phyloP scores from a whole-genome alignment of 2,797 vertebrate species.

The Etheostoma nigrum region DNA sequence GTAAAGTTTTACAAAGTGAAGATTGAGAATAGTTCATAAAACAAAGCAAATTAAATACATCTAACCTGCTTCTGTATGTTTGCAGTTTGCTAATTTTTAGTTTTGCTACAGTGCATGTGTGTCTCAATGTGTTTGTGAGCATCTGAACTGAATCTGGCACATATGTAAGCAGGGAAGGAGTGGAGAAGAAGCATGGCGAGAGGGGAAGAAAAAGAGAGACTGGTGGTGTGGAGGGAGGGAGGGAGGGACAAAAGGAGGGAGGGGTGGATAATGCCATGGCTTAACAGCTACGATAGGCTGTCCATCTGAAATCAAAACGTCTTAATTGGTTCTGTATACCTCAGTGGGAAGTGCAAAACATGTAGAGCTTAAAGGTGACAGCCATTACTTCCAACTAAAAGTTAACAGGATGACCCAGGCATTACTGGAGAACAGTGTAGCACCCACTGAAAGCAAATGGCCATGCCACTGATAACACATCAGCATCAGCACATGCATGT shows the following conservation, averaged over 20 bases:
- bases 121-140: conserved; percentile 11
- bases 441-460: neutral
- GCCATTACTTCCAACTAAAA: neutral
- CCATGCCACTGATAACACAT: neutral
- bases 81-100: conserved; percentile 1
- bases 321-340: conserved; percentile 12
- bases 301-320: conserved; percentile 6
- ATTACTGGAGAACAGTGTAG: conserved; percentile 2
- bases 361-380: conserved; percentile 4
- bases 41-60: neutral
- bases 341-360: conserved; percentile 6
- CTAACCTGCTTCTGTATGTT: neutral
- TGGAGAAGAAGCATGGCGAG: conserved; percentile 3
- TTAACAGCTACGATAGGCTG: conserved; percentile 11
- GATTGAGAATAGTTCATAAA: conserved; percentile 16
- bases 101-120: neutral
- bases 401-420: neutral
- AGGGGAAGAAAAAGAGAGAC: conserved; percentile 8
- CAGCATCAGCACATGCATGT: conserved; percentile 20
- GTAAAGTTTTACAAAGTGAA: conserved; percentile 11
- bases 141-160: conserved; percentile 28
- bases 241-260: neutral
- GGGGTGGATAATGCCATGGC: conserved; percentile 24
- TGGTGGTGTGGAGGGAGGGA: conserved; percentile 10
- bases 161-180: conserved; percentile 44